phyloP scores from a whole-genome alignment of 1,140 invertebrate species.

The Hetaerina americana region DNA sequence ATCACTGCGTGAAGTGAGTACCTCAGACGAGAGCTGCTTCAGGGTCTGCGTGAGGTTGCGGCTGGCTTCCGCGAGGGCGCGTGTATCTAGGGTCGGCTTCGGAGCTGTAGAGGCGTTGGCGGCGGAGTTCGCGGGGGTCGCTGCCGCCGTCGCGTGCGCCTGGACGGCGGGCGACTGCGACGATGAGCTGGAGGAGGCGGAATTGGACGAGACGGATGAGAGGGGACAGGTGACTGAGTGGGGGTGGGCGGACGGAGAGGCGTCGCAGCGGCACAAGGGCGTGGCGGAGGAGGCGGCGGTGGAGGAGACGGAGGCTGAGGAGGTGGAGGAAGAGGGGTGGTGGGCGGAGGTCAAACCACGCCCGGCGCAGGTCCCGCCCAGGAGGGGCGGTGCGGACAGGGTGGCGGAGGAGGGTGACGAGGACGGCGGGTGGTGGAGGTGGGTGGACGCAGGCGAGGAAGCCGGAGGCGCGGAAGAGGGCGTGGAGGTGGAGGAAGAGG shows the following conservation, averaged over 20 bases:
- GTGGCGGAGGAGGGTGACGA: not conserved
- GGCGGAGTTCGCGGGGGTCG: conserved; percentile 1
- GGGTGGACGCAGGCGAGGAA: not conserved
- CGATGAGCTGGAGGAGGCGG: not conserved
- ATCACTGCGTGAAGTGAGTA: conserved; percentile 49
- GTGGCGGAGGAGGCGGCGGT: not conserved
- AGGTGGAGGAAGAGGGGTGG: conserved; percentile 8
- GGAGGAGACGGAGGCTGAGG: conserved; percentile 12
- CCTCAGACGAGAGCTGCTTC: conserved; percentile 78
- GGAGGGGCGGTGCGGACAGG: not conserved
- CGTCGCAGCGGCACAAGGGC: conserved; percentile 7
- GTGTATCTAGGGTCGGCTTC: conserved; percentile 43
- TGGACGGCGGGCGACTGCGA: conserved; percentile 11
- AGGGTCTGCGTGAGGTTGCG: conserved; percentile 83
- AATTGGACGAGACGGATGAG: conserved; percentile 13
- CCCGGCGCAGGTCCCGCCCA: not conserved
- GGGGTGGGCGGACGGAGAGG: conserved; percentile 10
- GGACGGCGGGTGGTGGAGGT: conserved; percentile 1
- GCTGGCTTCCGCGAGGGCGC: conserved; percentile 73
- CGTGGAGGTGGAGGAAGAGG: conserved; percentile 9
- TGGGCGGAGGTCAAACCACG: not conserved
- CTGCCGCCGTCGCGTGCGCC: not conserved
- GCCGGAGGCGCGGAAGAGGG: conserved; percentile 13
- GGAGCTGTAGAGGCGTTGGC: conserved; percentile 11
- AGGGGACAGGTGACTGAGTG: conserved; percentile 9